phyloP scores from a whole-genome alignment of 2,797 vertebrate species.

The Sebastes hubbsi region DNA sequence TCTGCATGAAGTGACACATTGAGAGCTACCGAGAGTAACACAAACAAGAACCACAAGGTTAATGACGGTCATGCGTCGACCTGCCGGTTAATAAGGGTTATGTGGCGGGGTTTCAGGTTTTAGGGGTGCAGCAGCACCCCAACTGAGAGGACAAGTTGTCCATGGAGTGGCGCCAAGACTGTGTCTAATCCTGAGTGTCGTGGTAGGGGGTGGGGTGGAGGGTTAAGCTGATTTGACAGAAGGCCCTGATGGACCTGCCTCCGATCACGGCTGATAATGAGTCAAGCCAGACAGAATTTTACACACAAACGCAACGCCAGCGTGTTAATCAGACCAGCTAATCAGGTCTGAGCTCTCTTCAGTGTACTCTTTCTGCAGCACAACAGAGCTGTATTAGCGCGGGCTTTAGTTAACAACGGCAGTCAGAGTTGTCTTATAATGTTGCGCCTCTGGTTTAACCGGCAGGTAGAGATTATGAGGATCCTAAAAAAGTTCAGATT shows the following conservation, averaged over 20 bases:
- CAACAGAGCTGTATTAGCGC: slow-evolving; percentile 35
- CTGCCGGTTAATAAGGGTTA: slow-evolving; percentile 34
- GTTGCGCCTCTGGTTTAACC: slow-evolving; percentile 8
- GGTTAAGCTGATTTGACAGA: slow-evolving; percentile 73
- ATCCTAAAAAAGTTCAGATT: slow-evolving; percentile 9
- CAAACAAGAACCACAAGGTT: slow-evolving; percentile 53
- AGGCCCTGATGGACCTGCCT: slow-evolving; percentile 66
- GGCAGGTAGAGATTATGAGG: slow-evolving; percentile 14
- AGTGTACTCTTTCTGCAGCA: slow-evolving; percentile 18
- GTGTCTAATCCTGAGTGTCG: slow-evolving; percentile 69
- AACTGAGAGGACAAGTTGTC: slow-evolving; percentile 62
- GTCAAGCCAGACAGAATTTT: slow-evolving; percentile 74
- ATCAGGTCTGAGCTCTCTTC: slow-evolving; percentile 78
- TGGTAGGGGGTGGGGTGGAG: slow-evolving; percentile 31
- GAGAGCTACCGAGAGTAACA: slow-evolving; percentile 23
- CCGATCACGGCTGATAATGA: slow-evolving; percentile 75
- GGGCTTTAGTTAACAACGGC: slow-evolving; percentile 39
- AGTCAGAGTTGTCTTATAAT: slow-evolving; percentile 17
- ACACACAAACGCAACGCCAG: slow-evolving; percentile 48
- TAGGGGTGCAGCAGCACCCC: slow-evolving; percentile 47
- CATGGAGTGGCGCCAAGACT: slow-evolving; percentile 62
- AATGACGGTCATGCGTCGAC: slow-evolving; percentile 50
- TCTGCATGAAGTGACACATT: slow-evolving; percentile 47
- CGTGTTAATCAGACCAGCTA: slow-evolving; percentile 74
- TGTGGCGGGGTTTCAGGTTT: background rate